Conservation (phyloP, 2,113 vertebrate genomes). For the Indicator indicator region DNA sequence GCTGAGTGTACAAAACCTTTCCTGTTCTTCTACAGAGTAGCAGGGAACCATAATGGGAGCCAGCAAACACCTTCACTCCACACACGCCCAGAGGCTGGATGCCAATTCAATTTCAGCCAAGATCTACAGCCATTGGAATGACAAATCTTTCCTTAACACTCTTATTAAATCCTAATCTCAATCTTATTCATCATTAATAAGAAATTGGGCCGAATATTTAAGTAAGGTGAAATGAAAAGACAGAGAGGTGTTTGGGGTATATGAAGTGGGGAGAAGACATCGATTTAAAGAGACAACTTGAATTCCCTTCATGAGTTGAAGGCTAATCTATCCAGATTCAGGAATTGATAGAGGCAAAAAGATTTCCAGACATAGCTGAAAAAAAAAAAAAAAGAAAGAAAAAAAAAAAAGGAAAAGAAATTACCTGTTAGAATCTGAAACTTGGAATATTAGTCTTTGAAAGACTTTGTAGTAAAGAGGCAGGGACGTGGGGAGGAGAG, state of each 20-base stretch:
- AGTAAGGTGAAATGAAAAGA: conserved; percentile 75
- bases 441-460: conserved; percentile 50
- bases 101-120: conserved; percentile 69
- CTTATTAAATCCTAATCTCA: conserved; percentile 81
- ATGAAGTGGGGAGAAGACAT: not conserved
- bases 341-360: not conserved
- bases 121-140: conserved; percentile 66
- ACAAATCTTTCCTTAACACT: conserved; percentile 78
- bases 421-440: conserved; percentile 22
- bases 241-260: not conserved
- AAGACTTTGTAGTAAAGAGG: conserved; percentile 40
- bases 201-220: conserved; percentile 79
- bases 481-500: not conserved
- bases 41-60: not conserved
- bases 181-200: conserved; percentile 82
- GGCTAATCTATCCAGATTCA: conserved; percentile 33
- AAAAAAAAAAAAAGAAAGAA: fast-evolving
- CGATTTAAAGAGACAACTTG: conserved; percentile 67
- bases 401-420: not conserved
- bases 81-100: not conserved
- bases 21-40: not conserved
- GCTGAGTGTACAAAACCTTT: not conserved
- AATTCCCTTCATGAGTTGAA: conserved; percentile 28
- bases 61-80: not conserved
- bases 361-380: not conserved